phyloP scores from a whole-genome alignment of 1,140 invertebrate species.

The Scaptomyza montana region DNA sequence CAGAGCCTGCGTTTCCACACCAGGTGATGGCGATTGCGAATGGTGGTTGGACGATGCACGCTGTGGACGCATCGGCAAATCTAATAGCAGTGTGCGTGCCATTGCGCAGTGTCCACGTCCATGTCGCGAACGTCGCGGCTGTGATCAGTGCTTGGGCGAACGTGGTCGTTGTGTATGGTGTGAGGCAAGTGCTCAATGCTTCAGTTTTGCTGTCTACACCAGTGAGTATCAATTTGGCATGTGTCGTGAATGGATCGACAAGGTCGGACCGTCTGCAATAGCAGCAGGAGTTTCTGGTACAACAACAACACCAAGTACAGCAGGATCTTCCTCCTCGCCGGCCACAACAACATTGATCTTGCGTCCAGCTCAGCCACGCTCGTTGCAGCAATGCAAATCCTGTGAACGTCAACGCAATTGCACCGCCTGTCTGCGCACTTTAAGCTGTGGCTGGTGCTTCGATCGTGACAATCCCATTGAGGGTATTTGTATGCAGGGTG shows the following conservation, averaged over 20 bases:
- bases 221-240: constrained; percentile 96
- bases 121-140: constrained; percentile 90
- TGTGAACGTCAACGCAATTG: constrained; percentile 92
- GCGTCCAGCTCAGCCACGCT: constrained; percentile 35
- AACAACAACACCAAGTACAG: not conserved
- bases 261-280: constrained; percentile 85
- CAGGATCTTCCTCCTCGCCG: constrained; percentile 52
- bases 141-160: constrained; percentile 92
- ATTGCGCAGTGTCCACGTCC: constrained; percentile 89
- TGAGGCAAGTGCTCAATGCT: constrained; percentile 94
- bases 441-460: constrained; percentile 98
- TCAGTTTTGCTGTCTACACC: constrained; percentile 97
- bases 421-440: constrained; percentile 90
- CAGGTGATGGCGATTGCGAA: constrained; percentile 88
- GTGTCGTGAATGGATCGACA: constrained; percentile 96
- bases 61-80: constrained; percentile 91
- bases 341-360: constrained; percentile 16
- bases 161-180: constrained; percentile 97
- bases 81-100: constrained; percentile 87
- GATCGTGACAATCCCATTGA: constrained; percentile 93
- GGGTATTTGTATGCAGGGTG: constrained; percentile 91
- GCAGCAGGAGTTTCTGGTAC: constrained; percentile 12
- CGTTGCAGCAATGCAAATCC: constrained; percentile 89
- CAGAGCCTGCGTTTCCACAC: constrained; percentile 88
- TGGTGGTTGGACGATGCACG: constrained; percentile 94